Evolutionary conservation across 2,888 invertebrate genomes (phyloP).

Genomic region (Endotricha flammealis): DNA sequence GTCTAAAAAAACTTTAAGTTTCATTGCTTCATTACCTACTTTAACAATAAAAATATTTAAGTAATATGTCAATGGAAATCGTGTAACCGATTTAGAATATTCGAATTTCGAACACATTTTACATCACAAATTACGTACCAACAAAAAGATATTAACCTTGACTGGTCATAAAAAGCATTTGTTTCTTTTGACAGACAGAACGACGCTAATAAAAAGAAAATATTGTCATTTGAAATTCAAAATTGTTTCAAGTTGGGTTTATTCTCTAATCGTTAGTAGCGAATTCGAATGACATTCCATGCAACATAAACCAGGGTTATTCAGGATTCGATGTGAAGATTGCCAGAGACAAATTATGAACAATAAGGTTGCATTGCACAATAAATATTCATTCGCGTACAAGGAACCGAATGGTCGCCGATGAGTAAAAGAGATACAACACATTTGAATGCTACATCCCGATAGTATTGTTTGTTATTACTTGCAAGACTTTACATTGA

Average conservation of each 20-base stretch:
- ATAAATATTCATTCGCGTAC: slow-evolving; percentile 71
- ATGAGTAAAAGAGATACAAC: slow-evolving; percentile 57
- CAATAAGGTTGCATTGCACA: slow-evolving; percentile 52
- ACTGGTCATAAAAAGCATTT: slow-evolving; percentile 1
- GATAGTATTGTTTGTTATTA: slow-evolving; percentile 65
- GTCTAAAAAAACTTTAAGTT: too few relatives aligned
- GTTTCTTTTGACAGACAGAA: slow-evolving; percentile 1
- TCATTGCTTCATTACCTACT: too few relatives aligned
- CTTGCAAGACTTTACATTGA: slow-evolving; percentile 57
- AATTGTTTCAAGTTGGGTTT: background rate
- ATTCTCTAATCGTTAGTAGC: background rate
- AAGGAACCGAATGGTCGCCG: slow-evolving; percentile 40
- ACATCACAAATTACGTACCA: background rate
- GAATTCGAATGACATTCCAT: background rate
- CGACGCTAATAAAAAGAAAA: background rate
- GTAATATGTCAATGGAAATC: too few relatives aligned
- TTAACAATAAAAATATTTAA: too few relatives aligned
- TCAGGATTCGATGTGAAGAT: background rate
- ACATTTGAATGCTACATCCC: slow-evolving; percentile 59
- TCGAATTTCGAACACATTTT: too few relatives aligned
- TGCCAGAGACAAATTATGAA: slow-evolving; percentile 50
- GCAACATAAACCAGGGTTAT: background rate
- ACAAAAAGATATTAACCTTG: slow-evolving; percentile 2
- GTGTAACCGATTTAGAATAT: too few relatives aligned
- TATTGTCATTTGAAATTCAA: background rate